A percentile compares a stretch with the other conserved stretches of the same genome.
Evolutionary conservation across 2,113 vertebrate species (phyloP).

Genomic region (Probosciger aterrimus): DNA sequence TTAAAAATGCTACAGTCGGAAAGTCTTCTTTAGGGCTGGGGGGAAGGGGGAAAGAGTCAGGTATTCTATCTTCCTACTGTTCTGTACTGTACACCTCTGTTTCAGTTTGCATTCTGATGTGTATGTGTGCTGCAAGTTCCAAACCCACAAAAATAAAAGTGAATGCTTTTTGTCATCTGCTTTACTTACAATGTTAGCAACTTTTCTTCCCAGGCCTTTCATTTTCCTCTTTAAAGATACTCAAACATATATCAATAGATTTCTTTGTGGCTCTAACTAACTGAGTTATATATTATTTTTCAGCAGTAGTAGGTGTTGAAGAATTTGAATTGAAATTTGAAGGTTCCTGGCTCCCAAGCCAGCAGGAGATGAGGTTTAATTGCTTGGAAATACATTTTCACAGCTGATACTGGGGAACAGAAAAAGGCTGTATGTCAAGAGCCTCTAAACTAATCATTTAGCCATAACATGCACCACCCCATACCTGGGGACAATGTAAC

Average conservation of each 20-base stretch:
- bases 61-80: background rate
- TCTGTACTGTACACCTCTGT: background rate
- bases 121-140: slow-evolving; percentile 14
- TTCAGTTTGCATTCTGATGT: background rate
- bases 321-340: slow-evolving; percentile 78
- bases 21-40: background rate
- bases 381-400: slow-evolving; percentile 81
- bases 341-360: slow-evolving; percentile 72
- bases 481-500: slow-evolving; percentile 70
- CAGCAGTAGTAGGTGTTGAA: slow-evolving; percentile 69
- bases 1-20: background rate
- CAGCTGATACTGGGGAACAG: slow-evolving; percentile 72
- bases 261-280: slow-evolving; percentile 73
- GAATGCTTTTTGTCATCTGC: slow-evolving; percentile 32
- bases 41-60: background rate
- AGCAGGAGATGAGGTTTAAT: slow-evolving; percentile 79
- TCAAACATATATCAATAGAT: slow-evolving; percentile 69
- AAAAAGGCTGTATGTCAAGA: slow-evolving; percentile 75
- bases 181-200: slow-evolving; percentile 58
- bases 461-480: slow-evolving; percentile 64
- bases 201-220: slow-evolving; percentile 5
- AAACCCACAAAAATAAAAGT: slow-evolving; percentile 13
- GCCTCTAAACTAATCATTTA: slow-evolving; percentile 76
- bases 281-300: background rate
- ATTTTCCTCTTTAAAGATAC: slow-evolving; percentile 42